Evolutionary conservation across 2,113 vertebrate genomes (phyloP), one percentile per base, ranked within the genome.

Genomic region (Sciurus niger): DNA sequence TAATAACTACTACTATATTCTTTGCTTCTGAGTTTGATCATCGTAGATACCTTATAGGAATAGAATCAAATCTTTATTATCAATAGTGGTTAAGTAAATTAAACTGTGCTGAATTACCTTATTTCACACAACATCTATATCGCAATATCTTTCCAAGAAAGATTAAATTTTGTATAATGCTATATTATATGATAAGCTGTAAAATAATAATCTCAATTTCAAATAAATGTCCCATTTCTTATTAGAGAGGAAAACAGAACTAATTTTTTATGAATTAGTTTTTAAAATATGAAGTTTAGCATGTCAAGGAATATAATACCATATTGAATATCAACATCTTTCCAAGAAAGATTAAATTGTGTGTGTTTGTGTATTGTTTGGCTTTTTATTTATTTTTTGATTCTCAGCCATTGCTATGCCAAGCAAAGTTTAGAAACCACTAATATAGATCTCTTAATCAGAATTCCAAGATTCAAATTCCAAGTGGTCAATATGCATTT

Each of bases 401-500:
- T 67, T 97, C 25, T 80, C 22, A 84, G 58, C 4, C 55, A 80
- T 90, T 96, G 37, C 72, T 43, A 37, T 67, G 20, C 11, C 25
- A 46, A 68, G 84, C 22, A 73, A 96, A 17, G 60, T 43, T 89
- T 89, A 87, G 58, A 86, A 92, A 88, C 1, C 48, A 63, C 37
- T 85, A 63, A 1, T 80, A 17, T 87, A 94, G 70, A 68, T 85
- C 32, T 55, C 51, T 95, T 51, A 32, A 68, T 95, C 48, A 95
- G 67, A 96, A 85, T 37, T 60, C 8, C 48, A 72, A n/a, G 32
- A 85, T 82, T 96, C 9, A 55, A 85, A 97, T 93, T 85, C 43
- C 55, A 94, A 96, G 34, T 8, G 2, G 89, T 65, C 89, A 82
- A 80, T 85, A 63, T 94, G 92, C 68, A 87, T 94, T 97, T 95